phyloP scores from a whole-genome alignment of 53 echinoderm and acorn worm species.

The Holothuria leucospilota region DNA sequence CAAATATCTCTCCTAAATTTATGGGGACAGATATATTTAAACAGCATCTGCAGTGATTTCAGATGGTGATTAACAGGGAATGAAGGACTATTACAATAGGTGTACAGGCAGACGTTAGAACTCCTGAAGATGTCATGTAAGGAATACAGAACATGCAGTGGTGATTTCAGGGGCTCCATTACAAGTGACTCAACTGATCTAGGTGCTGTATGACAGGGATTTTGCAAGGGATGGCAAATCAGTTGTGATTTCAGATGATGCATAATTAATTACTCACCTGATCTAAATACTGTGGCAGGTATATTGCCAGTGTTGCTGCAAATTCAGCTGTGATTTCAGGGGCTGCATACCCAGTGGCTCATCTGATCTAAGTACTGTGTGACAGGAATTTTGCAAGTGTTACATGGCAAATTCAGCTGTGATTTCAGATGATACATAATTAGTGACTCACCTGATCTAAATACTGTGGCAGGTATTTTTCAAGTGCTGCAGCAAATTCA shows the following conservation, averaged over 20 bases:
- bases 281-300: constrained; percentile 71
- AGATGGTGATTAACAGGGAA: background rate
- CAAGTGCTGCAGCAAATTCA: constrained; percentile 54
- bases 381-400: constrained; percentile 50
- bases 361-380: constrained; percentile 77
- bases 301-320: constrained; percentile 45
- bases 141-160: constrained; percentile 42
- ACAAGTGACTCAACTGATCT: constrained; percentile 67
- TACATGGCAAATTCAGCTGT: constrained; percentile 55
- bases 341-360: constrained; percentile 60
- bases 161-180: constrained; percentile 75
- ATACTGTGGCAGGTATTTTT: constrained; percentile 66
- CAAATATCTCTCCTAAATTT: no score
- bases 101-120: constrained; percentile 61
- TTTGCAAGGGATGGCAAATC: constrained; percentile 51
- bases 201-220: constrained; percentile 60
- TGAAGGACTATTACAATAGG: no score
- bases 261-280: constrained; percentile 37
- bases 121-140: constrained; percentile 53
- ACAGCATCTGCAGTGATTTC: no score
- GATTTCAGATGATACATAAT: constrained; percentile 65
- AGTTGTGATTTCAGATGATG: background rate
- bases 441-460: constrained; percentile 71
- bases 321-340: constrained; percentile 72
- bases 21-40: no score